Base-by-base conservation (phyloP, 2,113 vertebrate species). In the Pandion haliaetus region DNA sequence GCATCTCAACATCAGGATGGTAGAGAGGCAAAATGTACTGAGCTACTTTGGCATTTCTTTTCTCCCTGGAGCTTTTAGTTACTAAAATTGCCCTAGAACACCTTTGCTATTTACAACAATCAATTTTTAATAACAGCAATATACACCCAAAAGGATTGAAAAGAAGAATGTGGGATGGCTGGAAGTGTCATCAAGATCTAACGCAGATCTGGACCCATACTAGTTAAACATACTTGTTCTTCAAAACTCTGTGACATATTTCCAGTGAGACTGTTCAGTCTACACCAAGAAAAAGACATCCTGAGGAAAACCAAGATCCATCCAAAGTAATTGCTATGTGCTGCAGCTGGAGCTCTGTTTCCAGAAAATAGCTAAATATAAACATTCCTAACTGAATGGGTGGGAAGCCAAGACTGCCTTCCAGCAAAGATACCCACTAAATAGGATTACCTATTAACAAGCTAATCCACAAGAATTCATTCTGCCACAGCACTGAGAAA, bases 351-450 rank as follows among this genome's bases (percentile, higher is more conserved):
- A 93, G 77, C 44, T 92, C 79, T 86, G 86, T 57, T 92, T 94
- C 81, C 69, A 94, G 72, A 92, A 96, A 96, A 95, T 15, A 91
- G 69, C 88, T 96, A 93, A 94, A 94, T 96, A 94, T 79, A 95
- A 97, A 90, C 88, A 92, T 95, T 96, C 92, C 83, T 34, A 8
- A 74, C 47, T 63, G 84, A 70, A 95, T 19, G 94, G 52, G 86
- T 95, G 82, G 89, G 76, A 96, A 94, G 92, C 80, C 70, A 82
- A 92, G 79, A 50, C 50, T 93, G 91, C 88, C 88, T 89, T 82
- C 66, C 62, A 95, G 93, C 71, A 92, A 84, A 96, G 84, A 95
- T 81, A 95, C 90, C 76, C 84, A 67, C 34, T 79, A 57, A 91
- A 76, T 17, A 82, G 69, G 57, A 84, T 91, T 92, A 82, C 54